Base-by-base conservation (phyloP, 2,113 vertebrate species). In the Bubalus kerabau region DNA sequence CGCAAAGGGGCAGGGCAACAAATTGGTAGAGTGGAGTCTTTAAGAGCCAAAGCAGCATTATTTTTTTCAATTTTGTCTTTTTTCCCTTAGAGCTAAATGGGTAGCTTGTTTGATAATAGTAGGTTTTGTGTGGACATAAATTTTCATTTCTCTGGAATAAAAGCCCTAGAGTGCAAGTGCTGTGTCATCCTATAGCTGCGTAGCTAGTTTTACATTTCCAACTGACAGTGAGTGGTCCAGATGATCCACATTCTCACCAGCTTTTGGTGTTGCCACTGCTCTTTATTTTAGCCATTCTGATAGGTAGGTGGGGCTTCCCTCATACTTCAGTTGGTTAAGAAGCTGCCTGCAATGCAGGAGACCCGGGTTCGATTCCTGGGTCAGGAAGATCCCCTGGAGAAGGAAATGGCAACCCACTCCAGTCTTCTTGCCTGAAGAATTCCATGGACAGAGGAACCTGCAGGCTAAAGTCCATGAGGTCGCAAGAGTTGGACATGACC, bases 101-200 rank as follows among this genome's bases (percentile, higher is more conserved):
- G 88, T 94, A 98, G 56, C 90, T 98, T 98, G 94, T 98, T 98
- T 98, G 96, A 97, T 98, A 92, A 97, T 57, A 80, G 90, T 87
- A 93, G 88, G 91, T 93, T 98, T 98, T 98, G 83, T 97, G 80
- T 80, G 52, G 85, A 60, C 59, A 32, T 71, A 36, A n/a, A 6
- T 36, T 60, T 95, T 81, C 56, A 60, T 83, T 83, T 89, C 43
- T 93, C 50, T 88, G 32, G 89, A 56, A 87, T 74, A 71, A 74
- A 64, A 85, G 74, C 46, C 74, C 36, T 64, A 48, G 14, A 71
- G 28, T 92, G 16, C 50, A 90, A 10, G 60, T 90, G 15, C 74
- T 85, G 16, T 2, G 43, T 93, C 60, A 86, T 40, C 26, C 21
- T 4, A 48, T n/a, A 76, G 87, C 57, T 91, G 10, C 21, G 52